Evolutionary conservation across 2,888 invertebrate genomes (phyloP).

Genomic region (Phalangium opilio): DNA sequence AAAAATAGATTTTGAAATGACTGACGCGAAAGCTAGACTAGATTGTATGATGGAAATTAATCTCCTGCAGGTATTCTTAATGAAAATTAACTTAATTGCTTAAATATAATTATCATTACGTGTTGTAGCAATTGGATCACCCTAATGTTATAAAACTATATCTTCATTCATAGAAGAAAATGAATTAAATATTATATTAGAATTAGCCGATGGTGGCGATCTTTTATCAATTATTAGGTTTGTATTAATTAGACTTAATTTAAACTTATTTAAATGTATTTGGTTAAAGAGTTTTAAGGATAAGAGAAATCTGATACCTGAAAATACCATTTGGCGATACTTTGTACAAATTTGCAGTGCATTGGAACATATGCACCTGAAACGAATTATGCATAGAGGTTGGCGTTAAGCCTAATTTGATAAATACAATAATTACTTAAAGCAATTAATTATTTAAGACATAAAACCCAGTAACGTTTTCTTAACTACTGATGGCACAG

Average conservation of each 20-base stretch:
- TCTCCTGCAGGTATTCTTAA: conserved; percentile 42
- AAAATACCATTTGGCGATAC: conserved; percentile 48
- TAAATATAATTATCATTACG: no score
- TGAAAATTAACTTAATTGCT: no score
- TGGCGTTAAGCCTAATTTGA: conserved; percentile 3
- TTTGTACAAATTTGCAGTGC: conserved; percentile 47
- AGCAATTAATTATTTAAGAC: conserved; percentile 38
- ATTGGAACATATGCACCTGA: conserved; percentile 46
- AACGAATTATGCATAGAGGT: conserved; percentile 49
- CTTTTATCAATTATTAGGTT: conserved; percentile 42
- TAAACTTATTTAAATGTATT: neutral
- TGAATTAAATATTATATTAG: conserved; percentile 45
- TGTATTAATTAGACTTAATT: conserved; percentile 15
- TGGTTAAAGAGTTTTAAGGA: conserved; percentile 38
- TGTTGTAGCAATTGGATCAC: conserved; percentile 42
- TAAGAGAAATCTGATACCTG: conserved; percentile 41
- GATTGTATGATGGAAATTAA: conserved; percentile 49
- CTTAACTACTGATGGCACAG: conserved; percentile 46
- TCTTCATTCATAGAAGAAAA: conserved; percentile 45
- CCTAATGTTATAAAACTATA: conserved; percentile 44
- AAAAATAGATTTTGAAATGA: conserved; percentile 46
- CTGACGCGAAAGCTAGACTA: conserved; percentile 44
- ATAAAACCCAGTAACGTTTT: conserved; percentile 63
- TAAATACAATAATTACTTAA: conserved; percentile 4
- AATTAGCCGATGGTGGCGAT: conserved; percentile 48